Conservation (phyloP, 2,113 vertebrate species). For the Martes martes region DNA sequence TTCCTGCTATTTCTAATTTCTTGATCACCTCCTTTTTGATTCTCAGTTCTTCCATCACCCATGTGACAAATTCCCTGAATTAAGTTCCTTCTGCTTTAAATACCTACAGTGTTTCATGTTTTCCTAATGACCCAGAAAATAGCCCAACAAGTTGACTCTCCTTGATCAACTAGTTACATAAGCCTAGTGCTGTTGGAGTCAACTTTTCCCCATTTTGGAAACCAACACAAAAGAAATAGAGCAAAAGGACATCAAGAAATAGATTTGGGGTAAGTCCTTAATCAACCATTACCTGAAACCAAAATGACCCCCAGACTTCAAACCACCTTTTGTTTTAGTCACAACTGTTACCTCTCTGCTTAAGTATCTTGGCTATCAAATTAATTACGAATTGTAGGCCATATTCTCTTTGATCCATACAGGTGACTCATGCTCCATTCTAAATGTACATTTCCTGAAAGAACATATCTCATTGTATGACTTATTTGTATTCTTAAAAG, state of each 20-base stretch:
- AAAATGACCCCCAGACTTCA: background rate
- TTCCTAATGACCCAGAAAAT: background rate
- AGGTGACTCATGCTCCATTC: background rate
- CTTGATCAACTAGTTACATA: background rate
- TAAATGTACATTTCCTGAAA: background rate
- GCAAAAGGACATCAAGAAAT: background rate
- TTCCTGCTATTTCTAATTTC: background rate
- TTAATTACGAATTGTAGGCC: background rate
- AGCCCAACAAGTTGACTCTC: background rate
- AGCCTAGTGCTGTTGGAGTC: background rate
- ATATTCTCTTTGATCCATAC: background rate
- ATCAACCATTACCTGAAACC: background rate
- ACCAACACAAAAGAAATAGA: background rate
- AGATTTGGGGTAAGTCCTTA: background rate
- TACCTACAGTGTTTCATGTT: background rate
- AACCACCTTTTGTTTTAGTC: background rate
- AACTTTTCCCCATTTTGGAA: background rate
- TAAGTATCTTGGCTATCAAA: background rate
- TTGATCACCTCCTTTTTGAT: background rate
- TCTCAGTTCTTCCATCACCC: background rate
- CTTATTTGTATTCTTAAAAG: slow-evolving; percentile 41
- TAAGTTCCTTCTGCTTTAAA: slow-evolving; percentile 8
- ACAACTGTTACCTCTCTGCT: background rate
- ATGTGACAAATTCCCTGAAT: background rate
- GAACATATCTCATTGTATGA: background rate